These are phyloP conservation scores for Lanius collurio DNA, from an alignment of 2,113 vertebrate genomes.

Conservation along the genomic window DNA sequence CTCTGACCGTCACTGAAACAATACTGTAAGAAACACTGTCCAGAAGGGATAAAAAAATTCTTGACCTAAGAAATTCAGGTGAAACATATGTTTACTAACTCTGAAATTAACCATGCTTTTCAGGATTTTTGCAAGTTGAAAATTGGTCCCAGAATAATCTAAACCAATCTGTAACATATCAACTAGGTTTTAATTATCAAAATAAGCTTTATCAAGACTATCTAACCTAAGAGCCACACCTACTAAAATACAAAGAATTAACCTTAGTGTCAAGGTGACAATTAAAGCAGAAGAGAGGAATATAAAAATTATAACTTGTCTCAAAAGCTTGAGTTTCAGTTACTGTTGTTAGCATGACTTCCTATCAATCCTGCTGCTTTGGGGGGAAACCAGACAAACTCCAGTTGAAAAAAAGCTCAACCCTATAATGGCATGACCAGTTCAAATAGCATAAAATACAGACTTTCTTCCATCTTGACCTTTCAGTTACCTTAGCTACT, in stretches of 20 bases:
- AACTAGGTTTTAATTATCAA: neutral
- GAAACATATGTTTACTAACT: neutral
- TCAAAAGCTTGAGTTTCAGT: neutral
- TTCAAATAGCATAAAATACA: neutral
- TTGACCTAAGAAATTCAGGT: neutral
- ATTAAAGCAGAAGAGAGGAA: neutral
- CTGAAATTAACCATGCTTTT: neutral
- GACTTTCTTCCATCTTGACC: neutral
- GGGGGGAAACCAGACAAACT: neutral
- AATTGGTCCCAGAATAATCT: neutral
- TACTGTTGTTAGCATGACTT: neutral
- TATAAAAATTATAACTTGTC: neutral
- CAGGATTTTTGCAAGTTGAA: neutral
- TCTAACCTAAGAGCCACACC: neutral
- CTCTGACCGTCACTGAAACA: neutral
- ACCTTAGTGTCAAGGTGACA: neutral
- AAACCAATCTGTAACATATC: neutral
- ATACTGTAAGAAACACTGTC: neutral
- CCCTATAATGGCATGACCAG: neutral
- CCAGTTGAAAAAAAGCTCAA: neutral
- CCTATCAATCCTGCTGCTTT: fast-evolving
- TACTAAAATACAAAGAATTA: neutral
- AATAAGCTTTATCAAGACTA: neutral
- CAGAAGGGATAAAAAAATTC: neutral
- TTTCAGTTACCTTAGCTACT: conserved; percentile 85